Base-by-base conservation (phyloP, 2,888 invertebrate genomes). In the Lycocerus yunnanus region DNA sequence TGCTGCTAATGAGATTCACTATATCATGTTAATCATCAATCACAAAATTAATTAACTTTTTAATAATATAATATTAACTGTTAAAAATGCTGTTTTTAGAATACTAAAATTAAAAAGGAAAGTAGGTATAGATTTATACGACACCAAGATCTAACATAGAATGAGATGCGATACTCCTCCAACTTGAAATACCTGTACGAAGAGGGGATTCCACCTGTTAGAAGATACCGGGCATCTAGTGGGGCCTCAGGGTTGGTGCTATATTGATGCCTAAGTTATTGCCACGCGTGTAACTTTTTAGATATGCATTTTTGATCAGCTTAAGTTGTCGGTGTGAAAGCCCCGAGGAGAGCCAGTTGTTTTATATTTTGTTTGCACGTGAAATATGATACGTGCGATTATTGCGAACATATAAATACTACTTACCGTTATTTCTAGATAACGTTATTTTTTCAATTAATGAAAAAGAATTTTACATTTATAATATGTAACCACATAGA, bases 181-280 rank as follows among this genome's bases (percentile, higher is more conserved):
- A 73, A 76, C 60, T 76, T 71, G 73, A 76, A 72, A 73, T 76
- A 76, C 73, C 73, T 77, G 70, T 66, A 74, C 70, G 59, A 77
- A 77, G 77, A 74, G 77, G 77, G 77, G 77, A 77, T 74, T 77
- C 77, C 77, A 77, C 77, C 77, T 77, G 77, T 74, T 72, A 77
- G 77, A 77, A 74, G 74, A 77, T 77, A 69, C 74, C 72, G 66
- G 72, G 72, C 70, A 72, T 72, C 71, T 72, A 72, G 74, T 77
- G 74, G 74, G 72, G 77, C 74, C 72, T 66, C 70, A 65, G 74
- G 77, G 73, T 74, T 68, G 74, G 77, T 77, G 77, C 77, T 73
- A 74, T 77, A 77, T 77, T 74, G 77, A 77, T 77, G 67, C 74
- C 70, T 74, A 68, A 77, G 71, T 74, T 74, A 77, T 69, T 77